These are phyloP conservation scores for Alectura lathami DNA, from an alignment of 2,113 vertebrate species.

Conservation along the genomic window DNA sequence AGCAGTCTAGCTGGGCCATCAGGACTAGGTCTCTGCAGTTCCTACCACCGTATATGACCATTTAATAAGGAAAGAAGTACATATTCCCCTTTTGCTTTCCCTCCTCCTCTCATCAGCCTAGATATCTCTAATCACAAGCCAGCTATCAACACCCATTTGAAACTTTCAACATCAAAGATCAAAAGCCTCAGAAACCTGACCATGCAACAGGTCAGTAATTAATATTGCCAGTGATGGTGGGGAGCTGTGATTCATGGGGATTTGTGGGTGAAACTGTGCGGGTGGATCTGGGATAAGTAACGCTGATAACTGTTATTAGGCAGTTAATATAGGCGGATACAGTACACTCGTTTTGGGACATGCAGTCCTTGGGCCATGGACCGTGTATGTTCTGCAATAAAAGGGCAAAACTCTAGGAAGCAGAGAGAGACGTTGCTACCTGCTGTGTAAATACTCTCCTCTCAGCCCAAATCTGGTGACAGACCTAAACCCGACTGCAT, in stretches of 20 bases:
- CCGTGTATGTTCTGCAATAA: rapidly evolving
- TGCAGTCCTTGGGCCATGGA: not conserved
- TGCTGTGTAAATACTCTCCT: not conserved
- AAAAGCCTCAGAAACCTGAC: not conserved
- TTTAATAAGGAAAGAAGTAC: not conserved
- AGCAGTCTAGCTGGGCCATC: slow-evolving; percentile 28
- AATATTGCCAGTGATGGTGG: not conserved
- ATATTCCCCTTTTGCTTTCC: not conserved
- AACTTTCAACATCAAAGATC: not conserved
- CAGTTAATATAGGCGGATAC: not conserved
- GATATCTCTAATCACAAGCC: not conserved
- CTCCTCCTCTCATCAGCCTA: not conserved
- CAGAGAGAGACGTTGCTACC: not conserved
- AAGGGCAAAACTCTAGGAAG: not conserved
- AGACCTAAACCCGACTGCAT: not conserved
- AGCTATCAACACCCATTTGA: not conserved
- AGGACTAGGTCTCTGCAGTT: not conserved
- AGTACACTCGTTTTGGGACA: not conserved
- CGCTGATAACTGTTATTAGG: not conserved
- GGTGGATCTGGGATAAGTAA: not conserved
- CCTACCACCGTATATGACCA: not conserved
- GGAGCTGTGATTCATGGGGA: not conserved
- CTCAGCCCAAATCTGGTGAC: not conserved
- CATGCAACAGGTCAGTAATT: not conserved
- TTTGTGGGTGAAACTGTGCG: not conserved